Base-by-base conservation (phyloP, 2,113 vertebrate genomes). In the Zosterops pallidus region DNA sequence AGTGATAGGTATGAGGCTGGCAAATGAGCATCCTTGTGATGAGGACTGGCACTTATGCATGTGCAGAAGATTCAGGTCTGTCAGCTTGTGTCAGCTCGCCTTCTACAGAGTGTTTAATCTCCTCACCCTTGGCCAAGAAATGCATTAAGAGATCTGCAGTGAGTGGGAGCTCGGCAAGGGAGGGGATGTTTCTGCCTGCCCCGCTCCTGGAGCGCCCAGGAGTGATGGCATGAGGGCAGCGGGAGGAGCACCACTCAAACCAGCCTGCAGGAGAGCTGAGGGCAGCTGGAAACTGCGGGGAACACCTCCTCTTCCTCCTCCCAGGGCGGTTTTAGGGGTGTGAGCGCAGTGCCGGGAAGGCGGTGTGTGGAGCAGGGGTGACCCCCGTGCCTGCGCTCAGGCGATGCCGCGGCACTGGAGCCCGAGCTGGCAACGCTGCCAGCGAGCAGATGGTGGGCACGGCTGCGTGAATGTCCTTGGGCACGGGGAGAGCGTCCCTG, bases 1-100 rank as follows among this genome's bases (percentile, higher is more conserved):
- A 95, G 94, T 80, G 95, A 91, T 97, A 91, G 96, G 95, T 95
- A 76, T 4, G 84, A 91, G 95, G 81, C 91, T 97, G 96, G 96
- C 94, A 95, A 95, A 97, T 90, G 85, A 92, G 94, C 96, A 70
- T 92, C 91, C 94, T 90, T 71, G 93, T 88, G 95, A 94, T 87
- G 93, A 95, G 95, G 95, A 87, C 89, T 90, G 96, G 93, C 93
- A 92, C 94, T 94, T 94, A 88, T 31, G 95, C 94, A 77, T 83
- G 91, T 90, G 95, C 91, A 37, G 74, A 76, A 95, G 93, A 65
- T 57, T 72, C 87, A 62, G 94, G 95, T 95, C 96, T 96, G 94
- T 95, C 96, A 96, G 94, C 82, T 95, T 49, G 89, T 92, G 95
- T 95, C 95, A 95, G 91, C 89, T 95, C 26, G 78, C 90, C 90